phyloP scores from a whole-genome alignment of 2,888 invertebrate species.

The Chloroclysta siterata region DNA sequence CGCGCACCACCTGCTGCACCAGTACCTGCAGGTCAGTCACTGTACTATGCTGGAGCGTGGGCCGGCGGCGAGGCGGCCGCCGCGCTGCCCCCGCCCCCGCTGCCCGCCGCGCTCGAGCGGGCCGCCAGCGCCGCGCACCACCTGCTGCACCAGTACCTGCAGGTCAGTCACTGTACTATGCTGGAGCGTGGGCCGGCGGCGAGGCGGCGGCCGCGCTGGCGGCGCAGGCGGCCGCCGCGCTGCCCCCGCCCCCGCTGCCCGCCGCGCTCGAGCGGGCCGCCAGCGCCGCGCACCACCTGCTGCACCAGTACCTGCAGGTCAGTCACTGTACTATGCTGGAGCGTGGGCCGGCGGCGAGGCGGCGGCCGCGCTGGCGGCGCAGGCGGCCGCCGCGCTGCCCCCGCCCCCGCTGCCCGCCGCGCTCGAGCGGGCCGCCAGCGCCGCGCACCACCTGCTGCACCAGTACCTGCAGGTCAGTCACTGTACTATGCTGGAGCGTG shows the following conservation, averaged over 20 bases:
- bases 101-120: constrained; percentile 72
- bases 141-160: constrained; percentile 66
- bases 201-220: constrained; percentile 76
- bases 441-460: constrained; percentile 76
- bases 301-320: constrained; percentile 62
- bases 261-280: constrained; percentile 75
- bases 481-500: constrained; percentile 77
- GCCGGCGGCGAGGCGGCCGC: constrained; percentile 76
- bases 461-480: constrained; percentile 47
- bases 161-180: too few species aligned
- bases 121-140: constrained; percentile 78
- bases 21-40: constrained; percentile 41
- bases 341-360: constrained; percentile 79
- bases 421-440: constrained; percentile 73
- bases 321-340: constrained; percentile 56
- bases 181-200: constrained; percentile 78
- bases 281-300: constrained; percentile 73
- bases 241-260: constrained; percentile 76
- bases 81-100: constrained; percentile 76
- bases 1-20: constrained; percentile 76
- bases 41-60: constrained; percentile 78
- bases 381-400: constrained; percentile 75
- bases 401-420: constrained; percentile 75
- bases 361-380: constrained; percentile 72
- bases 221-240: constrained; percentile 75